These are phyloP conservation scores for Danionella cerebrum DNA, from an alignment of 2,113 vertebrate species.

Conservation along the genomic window DNA sequence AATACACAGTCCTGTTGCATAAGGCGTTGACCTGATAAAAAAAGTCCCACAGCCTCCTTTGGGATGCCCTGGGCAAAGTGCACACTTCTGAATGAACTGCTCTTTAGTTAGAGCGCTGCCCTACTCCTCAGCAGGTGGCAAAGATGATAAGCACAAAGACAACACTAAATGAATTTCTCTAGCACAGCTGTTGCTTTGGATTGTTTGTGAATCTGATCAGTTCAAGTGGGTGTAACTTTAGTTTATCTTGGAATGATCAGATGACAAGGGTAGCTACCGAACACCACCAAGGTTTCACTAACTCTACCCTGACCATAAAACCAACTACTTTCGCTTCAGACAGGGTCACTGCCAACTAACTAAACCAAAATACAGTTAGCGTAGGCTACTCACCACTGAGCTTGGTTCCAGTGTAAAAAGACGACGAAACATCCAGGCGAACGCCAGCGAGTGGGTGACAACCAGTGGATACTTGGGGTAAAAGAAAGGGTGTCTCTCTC, in stretches of 20 bases:
- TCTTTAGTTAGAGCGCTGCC: background rate
- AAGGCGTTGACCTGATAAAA: conserved; percentile 39
- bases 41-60: conserved; percentile 35
- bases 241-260: background rate
- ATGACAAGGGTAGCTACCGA: background rate
- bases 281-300: conserved; percentile 4
- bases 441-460: background rate
- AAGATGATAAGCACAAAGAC: background rate
- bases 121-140: background rate
- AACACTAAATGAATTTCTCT: background rate
- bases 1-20: conserved; percentile 39
- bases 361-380: conserved; percentile 2
- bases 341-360: background rate
- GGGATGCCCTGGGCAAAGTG: conserved; percentile 41
- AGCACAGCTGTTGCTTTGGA: background rate
- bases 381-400: conserved; percentile 21
- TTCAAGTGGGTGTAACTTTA: background rate
- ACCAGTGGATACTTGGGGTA: background rate
- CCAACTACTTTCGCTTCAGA: background rate
- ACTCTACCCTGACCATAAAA: background rate
- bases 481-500: background rate
- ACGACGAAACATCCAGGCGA: background rate
- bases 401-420: background rate
- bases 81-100: conserved; percentile 26
- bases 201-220: background rate